phyloP scores from a whole-genome alignment of 1,140 invertebrate species.

The Drosophila leontia region DNA sequence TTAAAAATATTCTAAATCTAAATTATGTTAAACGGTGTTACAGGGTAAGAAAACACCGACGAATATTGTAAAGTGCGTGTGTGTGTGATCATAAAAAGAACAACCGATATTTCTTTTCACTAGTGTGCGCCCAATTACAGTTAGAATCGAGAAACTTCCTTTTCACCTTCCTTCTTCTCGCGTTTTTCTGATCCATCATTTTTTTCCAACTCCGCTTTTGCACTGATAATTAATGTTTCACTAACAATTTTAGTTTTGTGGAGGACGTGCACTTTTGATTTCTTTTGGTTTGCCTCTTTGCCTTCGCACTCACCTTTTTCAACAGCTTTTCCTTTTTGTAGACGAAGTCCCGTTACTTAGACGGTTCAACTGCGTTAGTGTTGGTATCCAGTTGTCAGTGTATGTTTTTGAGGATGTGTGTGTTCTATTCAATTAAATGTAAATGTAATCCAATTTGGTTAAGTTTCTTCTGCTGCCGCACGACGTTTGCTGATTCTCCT shows the following conservation, averaged over 20 bases:
- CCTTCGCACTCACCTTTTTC: slow-evolving; percentile 4
- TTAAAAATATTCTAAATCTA: neutral
- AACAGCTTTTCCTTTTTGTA: slow-evolving; percentile 11
- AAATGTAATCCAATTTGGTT: slow-evolving; percentile 61
- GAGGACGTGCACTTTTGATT: slow-evolving; percentile 3
- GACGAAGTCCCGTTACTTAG: slow-evolving; percentile 7
- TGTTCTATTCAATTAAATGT: slow-evolving; percentile 36
- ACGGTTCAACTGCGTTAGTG: slow-evolving; percentile 9
- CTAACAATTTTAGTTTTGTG: neutral
- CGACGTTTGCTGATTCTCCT: slow-evolving; percentile 18
- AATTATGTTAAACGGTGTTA: too few species aligned
- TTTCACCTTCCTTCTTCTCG: neutral
- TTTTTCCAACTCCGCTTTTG: neutral
- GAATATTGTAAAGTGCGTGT: neutral
- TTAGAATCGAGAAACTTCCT: neutral
- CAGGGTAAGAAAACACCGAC: neutral
- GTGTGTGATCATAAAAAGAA: neutral
- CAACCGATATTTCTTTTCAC: neutral
- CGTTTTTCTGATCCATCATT: neutral
- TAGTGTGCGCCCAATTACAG: neutral
- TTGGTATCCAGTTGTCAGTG: slow-evolving; percentile 20
- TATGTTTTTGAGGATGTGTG: neutral
- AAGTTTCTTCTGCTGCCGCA: slow-evolving; percentile 22
- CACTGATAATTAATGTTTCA: neutral
- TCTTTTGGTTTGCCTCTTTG: neutral